phyloP scores from a whole-genome alignment of 2,888 invertebrate species.

The Leucophenga maculata region DNA sequence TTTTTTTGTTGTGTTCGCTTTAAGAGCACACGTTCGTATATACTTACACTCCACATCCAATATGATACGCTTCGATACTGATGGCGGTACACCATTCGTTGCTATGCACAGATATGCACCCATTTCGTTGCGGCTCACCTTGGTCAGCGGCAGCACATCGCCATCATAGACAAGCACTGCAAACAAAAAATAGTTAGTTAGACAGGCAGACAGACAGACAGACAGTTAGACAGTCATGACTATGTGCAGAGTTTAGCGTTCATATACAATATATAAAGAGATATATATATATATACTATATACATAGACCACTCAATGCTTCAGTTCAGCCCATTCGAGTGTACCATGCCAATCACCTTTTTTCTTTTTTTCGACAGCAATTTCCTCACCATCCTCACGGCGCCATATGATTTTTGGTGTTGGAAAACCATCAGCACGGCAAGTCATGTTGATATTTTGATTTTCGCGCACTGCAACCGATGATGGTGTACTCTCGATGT shows the following conservation, averaged over 20 bases:
- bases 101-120: conserved; percentile 73
- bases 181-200: too few relatives aligned
- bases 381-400: conserved; percentile 90
- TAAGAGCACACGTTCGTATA: too few relatives aligned
- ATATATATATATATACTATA: neutral
- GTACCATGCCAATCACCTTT: conserved; percentile 78
- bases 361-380: conserved; percentile 87
- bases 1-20: neutral
- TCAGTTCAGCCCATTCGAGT: conserved; percentile 34
- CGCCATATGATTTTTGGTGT: conserved; percentile 94
- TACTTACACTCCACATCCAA: conserved; percentile 89
- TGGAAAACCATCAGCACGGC: conserved; percentile 93
- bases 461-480: conserved; percentile 94
- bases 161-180: conserved; percentile 87
- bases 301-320: neutral
- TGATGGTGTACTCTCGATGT: conserved; percentile 91
- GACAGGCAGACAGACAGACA: neutral
- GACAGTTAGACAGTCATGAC: neutral
- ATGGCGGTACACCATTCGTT: conserved; percentile 89
- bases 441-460: conserved; percentile 93
- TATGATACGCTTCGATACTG: conserved; percentile 92
- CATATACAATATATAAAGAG: too few relatives aligned
- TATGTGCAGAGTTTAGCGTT: too few relatives aligned
- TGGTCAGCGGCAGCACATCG: conserved; percentile 86
- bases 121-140: conserved; percentile 87